Percentiles rank a stretch among this genome's conserved stretches.
phyloP scores from a whole-genome alignment of 2,888 invertebrate genomes.

The Poecilobothrus nobilitatus region DNA sequence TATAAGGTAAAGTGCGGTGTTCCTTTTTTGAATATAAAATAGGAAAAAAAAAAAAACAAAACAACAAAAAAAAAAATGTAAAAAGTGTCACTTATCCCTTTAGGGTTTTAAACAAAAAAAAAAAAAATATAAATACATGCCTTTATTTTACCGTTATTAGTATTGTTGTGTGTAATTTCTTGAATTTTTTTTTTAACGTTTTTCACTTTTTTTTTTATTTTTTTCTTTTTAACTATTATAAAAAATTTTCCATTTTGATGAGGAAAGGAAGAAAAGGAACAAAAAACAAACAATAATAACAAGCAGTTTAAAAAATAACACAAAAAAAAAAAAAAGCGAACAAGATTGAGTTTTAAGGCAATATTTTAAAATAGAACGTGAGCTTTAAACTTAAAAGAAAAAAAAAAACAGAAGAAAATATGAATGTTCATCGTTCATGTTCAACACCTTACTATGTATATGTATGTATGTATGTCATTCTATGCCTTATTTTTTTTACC shows the following conservation, averaged over 20 bases:
- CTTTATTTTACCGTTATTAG: background rate
- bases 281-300: background rate
- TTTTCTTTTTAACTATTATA: background rate
- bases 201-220: background rate
- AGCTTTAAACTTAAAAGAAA: background rate
- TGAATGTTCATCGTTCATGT: no score
- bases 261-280: no score
- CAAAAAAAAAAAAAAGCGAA: background rate
- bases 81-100: slow-evolving; percentile 6
- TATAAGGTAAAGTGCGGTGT: background rate
- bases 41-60: background rate
- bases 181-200: background rate
- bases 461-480: no score
- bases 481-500: no score
- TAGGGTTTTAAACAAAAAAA: background rate
- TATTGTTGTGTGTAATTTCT: background rate
- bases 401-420: no score
- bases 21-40: background rate
- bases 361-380: slow-evolving; percentile 1
- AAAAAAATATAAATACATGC: background rate
- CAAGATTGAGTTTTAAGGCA: background rate
- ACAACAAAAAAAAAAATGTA: background rate
- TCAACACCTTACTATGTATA: no score
- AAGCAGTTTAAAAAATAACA: background rate
- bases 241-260: no score